A percentile compares a stretch with the other conserved stretches of the same genome.
Evolutionary conservation across 2,113 vertebrate species (phyloP).

Genomic region (Noctilio leporinus): DNA sequence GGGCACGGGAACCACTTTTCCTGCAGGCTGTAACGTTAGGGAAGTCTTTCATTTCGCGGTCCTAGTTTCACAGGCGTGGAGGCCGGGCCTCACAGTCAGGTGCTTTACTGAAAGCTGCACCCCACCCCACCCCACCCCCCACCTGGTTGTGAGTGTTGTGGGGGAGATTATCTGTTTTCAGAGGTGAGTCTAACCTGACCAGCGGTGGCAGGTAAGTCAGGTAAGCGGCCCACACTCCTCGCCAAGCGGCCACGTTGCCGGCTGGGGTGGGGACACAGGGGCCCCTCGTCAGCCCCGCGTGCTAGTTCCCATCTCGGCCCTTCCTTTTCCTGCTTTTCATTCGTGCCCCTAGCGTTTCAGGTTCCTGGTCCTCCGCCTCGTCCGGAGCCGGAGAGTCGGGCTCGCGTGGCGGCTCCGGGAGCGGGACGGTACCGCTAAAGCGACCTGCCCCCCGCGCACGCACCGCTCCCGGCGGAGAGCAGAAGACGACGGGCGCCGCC

Average conservation of each 20-base stretch:
- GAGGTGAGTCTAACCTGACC: too few species aligned
- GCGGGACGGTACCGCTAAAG: not conserved
- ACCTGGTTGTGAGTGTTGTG: not conserved
- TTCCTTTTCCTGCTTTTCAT: not conserved
- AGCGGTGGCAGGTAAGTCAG: not conserved
- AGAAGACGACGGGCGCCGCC: not conserved
- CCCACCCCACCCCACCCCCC: not conserved
- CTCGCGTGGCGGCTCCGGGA: not conserved
- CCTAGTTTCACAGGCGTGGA: not conserved
- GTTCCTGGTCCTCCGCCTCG: not conserved
- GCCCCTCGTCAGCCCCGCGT: not conserved
- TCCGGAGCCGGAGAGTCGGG: rapidly evolving
- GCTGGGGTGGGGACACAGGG: not conserved
- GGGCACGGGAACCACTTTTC: not conserved
- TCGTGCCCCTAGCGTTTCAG: not conserved
- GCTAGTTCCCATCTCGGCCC: not conserved
- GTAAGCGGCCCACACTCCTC: too few species aligned
- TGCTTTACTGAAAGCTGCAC: not conserved
- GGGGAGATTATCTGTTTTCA: not conserved
- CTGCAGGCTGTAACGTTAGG: not conserved
- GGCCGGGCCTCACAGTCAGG: not conserved
- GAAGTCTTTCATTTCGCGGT: not conserved
- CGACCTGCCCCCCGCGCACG: not conserved
- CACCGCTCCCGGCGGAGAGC: not conserved
- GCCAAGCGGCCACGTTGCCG: not conserved